Percentiles rank a stretch among this genome's conserved stretches.
phyloP scores from a whole-genome alignment of 1,140 invertebrate genomes.

The Leptopilina boulardi region DNA sequence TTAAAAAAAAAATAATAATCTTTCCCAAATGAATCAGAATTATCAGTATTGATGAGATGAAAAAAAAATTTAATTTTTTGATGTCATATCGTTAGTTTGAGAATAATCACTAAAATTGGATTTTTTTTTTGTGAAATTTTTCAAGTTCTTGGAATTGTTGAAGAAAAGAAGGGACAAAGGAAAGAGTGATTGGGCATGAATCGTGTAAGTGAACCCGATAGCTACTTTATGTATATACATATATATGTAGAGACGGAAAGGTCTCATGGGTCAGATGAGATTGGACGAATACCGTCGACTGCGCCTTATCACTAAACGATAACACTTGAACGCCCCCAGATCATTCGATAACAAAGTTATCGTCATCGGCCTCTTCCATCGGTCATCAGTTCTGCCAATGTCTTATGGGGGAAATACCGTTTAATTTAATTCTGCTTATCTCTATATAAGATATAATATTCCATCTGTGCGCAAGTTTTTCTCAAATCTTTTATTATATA shows the following conservation, averaged over 20 bases:
- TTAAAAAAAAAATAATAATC: too few species aligned
- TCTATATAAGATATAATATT: background rate
- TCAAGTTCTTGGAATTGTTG: background rate
- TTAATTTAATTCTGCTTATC: background rate
- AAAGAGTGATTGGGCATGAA: background rate
- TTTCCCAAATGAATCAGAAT: too few species aligned
- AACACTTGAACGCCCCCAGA: conserved; percentile 75
- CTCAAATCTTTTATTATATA: background rate
- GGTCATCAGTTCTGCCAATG: conserved; percentile 57
- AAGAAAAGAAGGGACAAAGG: background rate
- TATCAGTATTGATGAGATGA: too few species aligned
- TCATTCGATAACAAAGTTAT: conserved; percentile 72
- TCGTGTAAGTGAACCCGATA: conserved; percentile 49
- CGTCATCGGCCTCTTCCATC: conserved; percentile 68
- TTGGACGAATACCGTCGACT: conserved; percentile 65
- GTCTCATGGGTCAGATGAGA: conserved; percentile 73
- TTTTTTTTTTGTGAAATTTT: background rate
- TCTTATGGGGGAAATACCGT: conserved; percentile 56
- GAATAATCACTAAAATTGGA: background rate
- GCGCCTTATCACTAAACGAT: conserved; percentile 68
- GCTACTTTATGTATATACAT: too few species aligned
- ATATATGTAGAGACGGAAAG: conserved; percentile 55
- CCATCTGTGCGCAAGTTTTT: too few species aligned
- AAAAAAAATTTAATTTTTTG: too few species aligned
- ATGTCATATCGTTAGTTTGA: too few species aligned